Conservation (phyloP, 2,888 invertebrate species). For the Thera britannica region DNA sequence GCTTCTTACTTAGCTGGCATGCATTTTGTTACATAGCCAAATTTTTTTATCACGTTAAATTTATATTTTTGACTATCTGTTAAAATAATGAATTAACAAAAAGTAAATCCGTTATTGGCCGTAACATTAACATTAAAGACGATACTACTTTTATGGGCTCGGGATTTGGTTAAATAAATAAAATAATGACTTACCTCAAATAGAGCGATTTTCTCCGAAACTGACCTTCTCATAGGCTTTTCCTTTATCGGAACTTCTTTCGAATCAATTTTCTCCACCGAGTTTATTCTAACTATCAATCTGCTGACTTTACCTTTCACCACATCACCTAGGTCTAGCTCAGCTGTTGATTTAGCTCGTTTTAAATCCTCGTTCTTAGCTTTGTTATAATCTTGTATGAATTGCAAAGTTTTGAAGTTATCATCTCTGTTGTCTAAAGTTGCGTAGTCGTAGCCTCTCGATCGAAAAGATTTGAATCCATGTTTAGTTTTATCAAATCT, state of each 20-base stretch:
- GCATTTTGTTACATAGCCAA: no score
- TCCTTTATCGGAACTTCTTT: slow-evolving; percentile 57
- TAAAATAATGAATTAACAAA: no score
- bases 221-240: slow-evolving; percentile 62
- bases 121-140: no score
- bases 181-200: slow-evolving; percentile 64
- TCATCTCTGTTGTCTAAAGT: slow-evolving; percentile 24
- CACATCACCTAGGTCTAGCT: slow-evolving; percentile 61
- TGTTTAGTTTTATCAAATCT: slow-evolving; percentile 2
- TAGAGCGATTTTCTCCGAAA: slow-evolving; percentile 69
- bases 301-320: slow-evolving; percentile 63
- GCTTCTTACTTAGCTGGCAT: no score
- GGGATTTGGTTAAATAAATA: background rate
- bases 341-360: slow-evolving; percentile 60
- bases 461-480: slow-evolving; percentile 9
- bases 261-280: slow-evolving; percentile 54
- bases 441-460: slow-evolving; percentile 29
- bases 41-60: no score
- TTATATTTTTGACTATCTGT: no score
- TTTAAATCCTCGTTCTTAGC: slow-evolving; percentile 28
- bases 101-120: no score
- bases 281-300: slow-evolving; percentile 64
- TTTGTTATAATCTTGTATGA: slow-evolving; percentile 28
- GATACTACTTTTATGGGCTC: no score
- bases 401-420: slow-evolving; percentile 29